Conservation (phyloP, 2,888 invertebrate species). For the Euclidia mi region DNA sequence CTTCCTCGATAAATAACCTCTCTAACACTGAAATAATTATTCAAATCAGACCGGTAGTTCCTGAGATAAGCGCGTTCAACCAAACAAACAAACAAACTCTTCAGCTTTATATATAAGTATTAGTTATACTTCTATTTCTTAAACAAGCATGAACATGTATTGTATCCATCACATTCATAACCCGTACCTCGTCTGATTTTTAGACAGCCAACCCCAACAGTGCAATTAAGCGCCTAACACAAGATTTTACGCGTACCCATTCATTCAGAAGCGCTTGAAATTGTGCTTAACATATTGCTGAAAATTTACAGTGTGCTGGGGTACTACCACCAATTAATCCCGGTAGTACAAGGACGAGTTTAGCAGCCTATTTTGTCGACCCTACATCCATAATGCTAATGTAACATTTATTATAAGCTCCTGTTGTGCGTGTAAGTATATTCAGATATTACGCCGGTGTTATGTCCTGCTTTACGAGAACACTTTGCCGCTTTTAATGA, state of each 20-base stretch:
- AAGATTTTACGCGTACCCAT: constrained; percentile 51
- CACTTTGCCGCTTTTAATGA: constrained; percentile 46
- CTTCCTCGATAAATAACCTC: no score
- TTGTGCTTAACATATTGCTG: constrained; percentile 51
- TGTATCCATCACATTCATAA: no score
- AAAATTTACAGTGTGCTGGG: constrained; percentile 63
- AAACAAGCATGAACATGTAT: no score
- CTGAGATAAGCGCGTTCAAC: no score
- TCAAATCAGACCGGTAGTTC: no score
- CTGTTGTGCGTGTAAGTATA: constrained; percentile 57
- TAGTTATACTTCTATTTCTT: no score
- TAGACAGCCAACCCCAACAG: no score
- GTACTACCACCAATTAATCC: constrained; percentile 59
- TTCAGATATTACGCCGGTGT: constrained; percentile 61
- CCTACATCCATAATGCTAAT: constrained; percentile 71
- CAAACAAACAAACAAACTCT: no score
- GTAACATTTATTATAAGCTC: constrained; percentile 72
- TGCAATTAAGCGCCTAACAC: constrained; percentile 20
- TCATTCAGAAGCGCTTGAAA: constrained; percentile 51
- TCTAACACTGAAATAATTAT: no score
- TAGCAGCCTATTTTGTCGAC: constrained; percentile 62
- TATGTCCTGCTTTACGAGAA: constrained; percentile 53
- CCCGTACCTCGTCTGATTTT: no score
- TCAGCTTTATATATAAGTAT: no score
- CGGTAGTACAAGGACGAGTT: constrained; percentile 50